Conservation (phyloP, 2,113 vertebrate genomes). For the Hemiprocne comata region DNA sequence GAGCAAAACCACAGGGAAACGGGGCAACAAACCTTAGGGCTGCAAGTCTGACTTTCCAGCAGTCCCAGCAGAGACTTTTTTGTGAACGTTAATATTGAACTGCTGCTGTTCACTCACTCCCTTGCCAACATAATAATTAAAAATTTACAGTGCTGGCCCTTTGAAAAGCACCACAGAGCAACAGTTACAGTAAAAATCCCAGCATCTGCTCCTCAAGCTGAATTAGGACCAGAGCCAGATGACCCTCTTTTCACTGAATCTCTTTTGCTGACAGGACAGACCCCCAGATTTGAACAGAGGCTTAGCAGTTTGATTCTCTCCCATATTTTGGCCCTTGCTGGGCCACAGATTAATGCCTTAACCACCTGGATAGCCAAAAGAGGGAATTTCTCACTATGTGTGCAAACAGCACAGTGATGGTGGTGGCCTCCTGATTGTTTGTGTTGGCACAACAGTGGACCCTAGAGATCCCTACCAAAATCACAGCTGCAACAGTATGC, state of each 20-base stretch:
- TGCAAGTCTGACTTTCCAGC: background rate
- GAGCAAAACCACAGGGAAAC: background rate
- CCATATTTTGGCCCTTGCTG: background rate
- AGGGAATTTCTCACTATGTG: accelerated
- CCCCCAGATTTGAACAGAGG: background rate
- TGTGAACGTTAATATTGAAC: background rate
- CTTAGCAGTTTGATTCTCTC: background rate
- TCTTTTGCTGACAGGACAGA: background rate
- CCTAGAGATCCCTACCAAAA: background rate
- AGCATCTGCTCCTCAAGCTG: background rate
- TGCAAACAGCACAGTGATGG: background rate
- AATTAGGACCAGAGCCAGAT: background rate
- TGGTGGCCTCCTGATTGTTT: background rate
- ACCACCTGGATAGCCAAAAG: background rate
- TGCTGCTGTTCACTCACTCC: background rate
- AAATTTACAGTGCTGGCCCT: background rate
- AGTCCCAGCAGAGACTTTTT: background rate
- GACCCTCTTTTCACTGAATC: background rate
- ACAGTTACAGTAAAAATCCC: background rate
- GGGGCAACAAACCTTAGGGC: background rate
- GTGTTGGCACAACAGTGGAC: background rate
- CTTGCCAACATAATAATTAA: background rate
- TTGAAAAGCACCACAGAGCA: background rate
- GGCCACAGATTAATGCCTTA: background rate
- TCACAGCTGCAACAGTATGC: background rate